Conservation (phyloP, 2,888 invertebrate species). For the Thymelicus acteon region DNA sequence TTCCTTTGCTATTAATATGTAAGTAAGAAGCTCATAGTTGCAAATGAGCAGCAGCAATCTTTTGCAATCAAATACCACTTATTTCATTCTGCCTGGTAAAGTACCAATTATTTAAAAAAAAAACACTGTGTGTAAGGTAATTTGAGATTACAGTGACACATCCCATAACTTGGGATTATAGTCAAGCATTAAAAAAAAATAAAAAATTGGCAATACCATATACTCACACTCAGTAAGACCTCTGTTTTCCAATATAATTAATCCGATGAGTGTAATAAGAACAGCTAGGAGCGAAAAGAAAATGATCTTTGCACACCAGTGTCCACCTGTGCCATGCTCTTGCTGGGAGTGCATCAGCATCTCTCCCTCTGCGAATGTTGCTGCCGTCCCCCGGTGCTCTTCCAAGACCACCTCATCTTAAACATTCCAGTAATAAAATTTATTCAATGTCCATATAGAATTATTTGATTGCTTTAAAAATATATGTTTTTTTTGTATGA, state of each 20-base stretch:
- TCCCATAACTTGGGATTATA: too few relatives aligned
- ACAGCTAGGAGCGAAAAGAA: constrained; percentile 91
- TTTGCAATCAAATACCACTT: too few relatives aligned
- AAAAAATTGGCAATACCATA: not conserved
- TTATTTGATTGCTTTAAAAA: too few relatives aligned
- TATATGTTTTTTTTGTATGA: too few relatives aligned
- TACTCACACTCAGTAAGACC: constrained; percentile 91
- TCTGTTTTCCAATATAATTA: constrained; percentile 92
- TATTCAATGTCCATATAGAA: not conserved
- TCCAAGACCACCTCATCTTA: constrained; percentile 78
- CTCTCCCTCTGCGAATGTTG: constrained; percentile 86
- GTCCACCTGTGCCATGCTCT: constrained; percentile 91
- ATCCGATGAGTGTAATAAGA: constrained; percentile 89
- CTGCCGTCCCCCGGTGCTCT: constrained; percentile 77
- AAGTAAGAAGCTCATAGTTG: too few relatives aligned
- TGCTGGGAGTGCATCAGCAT: constrained; percentile 91
- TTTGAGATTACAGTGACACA: too few relatives aligned
- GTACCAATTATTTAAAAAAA: too few relatives aligned
- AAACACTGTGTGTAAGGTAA: too few relatives aligned
- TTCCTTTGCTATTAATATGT: too few relatives aligned
- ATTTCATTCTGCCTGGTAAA: too few relatives aligned
- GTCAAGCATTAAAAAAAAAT: too few relatives aligned
- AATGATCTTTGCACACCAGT: constrained; percentile 93
- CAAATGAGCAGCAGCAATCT: too few relatives aligned
- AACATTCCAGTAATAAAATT: not conserved